Conservation (phyloP, 2,888 invertebrate genomes). For the Adelognathus sp. region DNA sequence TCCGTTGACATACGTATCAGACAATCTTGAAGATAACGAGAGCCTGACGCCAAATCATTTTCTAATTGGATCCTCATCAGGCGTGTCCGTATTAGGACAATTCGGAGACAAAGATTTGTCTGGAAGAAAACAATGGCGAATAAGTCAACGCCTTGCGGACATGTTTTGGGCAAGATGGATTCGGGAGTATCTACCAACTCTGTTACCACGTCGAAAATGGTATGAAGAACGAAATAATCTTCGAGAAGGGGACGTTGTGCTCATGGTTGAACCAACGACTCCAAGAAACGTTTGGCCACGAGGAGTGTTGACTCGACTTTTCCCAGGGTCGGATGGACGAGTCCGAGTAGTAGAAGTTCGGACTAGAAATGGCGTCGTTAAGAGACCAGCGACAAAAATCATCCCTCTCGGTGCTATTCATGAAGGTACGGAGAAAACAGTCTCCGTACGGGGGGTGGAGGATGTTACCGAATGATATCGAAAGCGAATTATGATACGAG, state of each 20-base stretch:
- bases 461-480: conserved; percentile 13
- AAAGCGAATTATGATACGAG: too few relatives aligned
- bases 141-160: conserved; percentile 46
- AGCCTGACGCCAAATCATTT: conserved; percentile 33
- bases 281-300: conserved; percentile 48
- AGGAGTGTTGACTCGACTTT: conserved; percentile 14
- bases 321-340: conserved; percentile 34
- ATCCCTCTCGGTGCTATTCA: not conserved
- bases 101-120: conserved; percentile 3
- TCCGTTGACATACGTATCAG: conserved; percentile 2
- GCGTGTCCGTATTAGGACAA: not conserved
- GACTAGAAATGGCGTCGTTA: not conserved
- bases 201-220: conserved; percentile 57
- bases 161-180: conserved; percentile 68
- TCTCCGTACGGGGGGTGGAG: conserved; percentile 24
- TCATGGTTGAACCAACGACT: conserved; percentile 28
- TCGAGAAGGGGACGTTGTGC: conserved; percentile 29
- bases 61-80: conserved; percentile 24
- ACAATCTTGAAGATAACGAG: not conserved
- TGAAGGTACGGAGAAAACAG: not conserved
- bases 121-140: conserved; percentile 45
- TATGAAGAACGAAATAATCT: conserved; percentile 1
- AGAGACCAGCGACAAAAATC: conserved; percentile 28
- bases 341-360: conserved; percentile 31
- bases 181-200: conserved; percentile 67